These are phyloP conservation scores for Alectoris magna DNA, from an alignment of 2,797 vertebrate genomes.

Conservation along the genomic window DNA sequence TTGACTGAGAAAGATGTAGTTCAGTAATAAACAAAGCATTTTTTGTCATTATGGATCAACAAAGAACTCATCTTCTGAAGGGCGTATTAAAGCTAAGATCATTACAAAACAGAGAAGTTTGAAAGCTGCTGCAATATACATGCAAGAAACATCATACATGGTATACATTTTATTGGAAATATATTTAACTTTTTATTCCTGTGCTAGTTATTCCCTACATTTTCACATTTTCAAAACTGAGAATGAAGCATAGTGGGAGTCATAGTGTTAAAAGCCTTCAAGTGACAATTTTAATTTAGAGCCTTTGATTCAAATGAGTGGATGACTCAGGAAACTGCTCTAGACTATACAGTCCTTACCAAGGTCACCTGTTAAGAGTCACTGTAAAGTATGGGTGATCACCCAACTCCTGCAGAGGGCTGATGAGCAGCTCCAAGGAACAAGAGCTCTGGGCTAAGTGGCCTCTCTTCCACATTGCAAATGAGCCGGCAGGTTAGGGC, in stretches of 20 bases:
- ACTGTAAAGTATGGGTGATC: not conserved
- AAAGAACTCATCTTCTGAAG: not conserved
- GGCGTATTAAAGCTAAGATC: not conserved
- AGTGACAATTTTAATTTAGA: not conserved
- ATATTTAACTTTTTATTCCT: not conserved
- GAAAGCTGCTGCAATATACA: not conserved
- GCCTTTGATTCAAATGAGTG: not conserved
- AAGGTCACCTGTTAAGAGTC: fast-evolving
- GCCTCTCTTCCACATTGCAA: not conserved
- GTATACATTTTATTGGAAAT: not conserved
- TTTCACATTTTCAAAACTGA: not conserved
- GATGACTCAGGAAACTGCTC: not conserved
- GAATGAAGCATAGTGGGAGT: not conserved
- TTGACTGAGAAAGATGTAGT: not conserved
- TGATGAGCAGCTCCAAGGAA: not conserved
- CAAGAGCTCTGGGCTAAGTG: not conserved
- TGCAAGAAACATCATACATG: not conserved
- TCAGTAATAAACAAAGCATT: not conserved
- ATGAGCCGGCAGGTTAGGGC: not conserved
- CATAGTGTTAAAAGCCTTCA: not conserved
- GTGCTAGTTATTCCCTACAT: not conserved
- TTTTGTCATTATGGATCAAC: not conserved
- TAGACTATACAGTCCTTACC: not conserved
- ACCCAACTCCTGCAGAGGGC: not conserved
- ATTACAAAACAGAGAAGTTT: not conserved